A percentile compares a stretch with the other conserved stretches of the same genome.
These are phyloP conservation scores for Acholoe squamosa DNA, from an alignment of 2,888 invertebrate species.

Conservation along the genomic window DNA sequence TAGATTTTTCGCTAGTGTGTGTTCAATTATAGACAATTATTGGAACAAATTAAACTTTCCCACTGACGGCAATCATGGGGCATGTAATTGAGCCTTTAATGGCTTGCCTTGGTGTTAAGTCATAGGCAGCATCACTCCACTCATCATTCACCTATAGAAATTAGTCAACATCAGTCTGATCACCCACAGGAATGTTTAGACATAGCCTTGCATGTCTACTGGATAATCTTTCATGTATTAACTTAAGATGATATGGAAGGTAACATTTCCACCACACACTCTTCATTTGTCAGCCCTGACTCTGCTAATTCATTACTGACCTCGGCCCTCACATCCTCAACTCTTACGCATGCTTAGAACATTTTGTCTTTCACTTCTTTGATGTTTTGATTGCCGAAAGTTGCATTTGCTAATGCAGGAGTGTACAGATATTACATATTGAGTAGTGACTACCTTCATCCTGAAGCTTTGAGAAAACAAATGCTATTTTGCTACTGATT, in stretches of 20 bases:
- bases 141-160: background rate
- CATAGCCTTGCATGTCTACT: too few species aligned
- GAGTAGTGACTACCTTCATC: background rate
- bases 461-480: constrained; percentile 12
- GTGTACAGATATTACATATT: background rate
- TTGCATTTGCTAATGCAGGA: background rate
- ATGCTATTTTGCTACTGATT: constrained; percentile 40
- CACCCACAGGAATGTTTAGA: background rate
- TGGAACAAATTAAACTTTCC: too few species aligned
- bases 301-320: background rate
- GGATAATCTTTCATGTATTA: too few species aligned
- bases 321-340: background rate
- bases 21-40: background rate
- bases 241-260: too few species aligned
- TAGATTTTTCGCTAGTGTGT: constrained; percentile 21
- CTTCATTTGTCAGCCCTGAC: too few species aligned
- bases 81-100: background rate
- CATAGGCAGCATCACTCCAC: background rate
- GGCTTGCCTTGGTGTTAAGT: background rate
- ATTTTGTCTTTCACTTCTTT: background rate
- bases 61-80: too few species aligned
- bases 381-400: background rate
- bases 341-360: background rate
- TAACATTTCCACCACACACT: too few species aligned
- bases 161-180: background rate